Evolutionary conservation across 2,113 vertebrate species (phyloP), one percentile per base, ranked within the genome.

Genomic region (Ctenodactylus gundi): DNA sequence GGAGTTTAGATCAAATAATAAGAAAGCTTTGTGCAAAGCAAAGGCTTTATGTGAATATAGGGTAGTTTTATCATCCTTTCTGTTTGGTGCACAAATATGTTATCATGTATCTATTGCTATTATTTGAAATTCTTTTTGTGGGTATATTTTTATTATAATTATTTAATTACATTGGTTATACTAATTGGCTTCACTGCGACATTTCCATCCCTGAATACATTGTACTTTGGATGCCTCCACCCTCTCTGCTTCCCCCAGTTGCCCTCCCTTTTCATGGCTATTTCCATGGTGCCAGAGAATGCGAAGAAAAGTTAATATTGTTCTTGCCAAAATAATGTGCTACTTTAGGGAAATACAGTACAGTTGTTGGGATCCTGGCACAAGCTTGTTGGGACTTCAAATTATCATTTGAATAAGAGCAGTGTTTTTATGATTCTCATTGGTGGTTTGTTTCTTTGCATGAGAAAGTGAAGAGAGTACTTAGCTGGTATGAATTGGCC

Each of bases 11-110:
- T 70, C 41, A 91, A 72, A 90, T 62, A 78, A 51, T 12, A 12
- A 91, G 23, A 76, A 92, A 93, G 23, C 0, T 77, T 64, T 91
- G 88, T 91, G 36, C 53, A 76, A 85, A 85, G 76, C 46, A 75
- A 87, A 94, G 91, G 44, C 39, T 73, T 60, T 86, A 36, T 76
- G 41, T 82, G 64, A 88, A 62, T 91, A 17, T 89, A 85, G 51
- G 34, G 67, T 78, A 77, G 76, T 77, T 29, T 70, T 23, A 60
- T 89, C 25, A 83, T 46, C 27, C 31, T 92, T 70, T 44, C 29
- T 83, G 13, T n/a, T 72, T 3, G 65, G n/a, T 53, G 49, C 1
- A 3, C 17, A 86, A 46, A 15, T 75, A 53, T 51, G 34, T 77
- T 85, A 21, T 72, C 6, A 6, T 31, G 70, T 77, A 77, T 7